Base-by-base conservation (phyloP, 2,113 vertebrate genomes). In the Muntiacus muntjak region DNA sequence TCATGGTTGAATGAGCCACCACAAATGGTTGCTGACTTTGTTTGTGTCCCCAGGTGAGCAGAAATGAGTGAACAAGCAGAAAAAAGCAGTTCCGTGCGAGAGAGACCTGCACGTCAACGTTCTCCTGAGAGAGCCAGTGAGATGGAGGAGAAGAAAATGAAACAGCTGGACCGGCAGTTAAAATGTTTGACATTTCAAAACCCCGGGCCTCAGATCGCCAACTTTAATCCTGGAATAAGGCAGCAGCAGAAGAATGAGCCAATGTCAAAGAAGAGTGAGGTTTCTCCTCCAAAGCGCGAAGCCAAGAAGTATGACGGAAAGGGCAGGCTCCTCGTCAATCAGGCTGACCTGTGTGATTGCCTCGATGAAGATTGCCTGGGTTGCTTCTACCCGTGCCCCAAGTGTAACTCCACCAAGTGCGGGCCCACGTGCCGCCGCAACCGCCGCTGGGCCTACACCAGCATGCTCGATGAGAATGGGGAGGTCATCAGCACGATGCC, bases 301-400 rank as follows among this genome's bases (percentile, higher is more conserved):
- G 94, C 28, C 33, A 28, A 60, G 96, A 99, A 99, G 91, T 99
- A 99, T 1, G 98, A 99, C 98, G 97, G 96, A 43, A 85, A 92
- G 0, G 99, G 99, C 57, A 97, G 83, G 74, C 97, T 99, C 1
- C 85, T 99, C 62, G 99, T 95, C 47, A 99, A 98, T 1, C 94
- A 95, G 0, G 25, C 64, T 0, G 99, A 99, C 89, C 97, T 99
- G 79, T 99, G 99, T 11, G 67, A 99, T 47, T 99, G 99, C 83
- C 96, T 99, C 17, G 99, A 99, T 55, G 81, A 97, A 40, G 98
- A 98, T 76, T 99, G 99, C 87, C 88, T 98, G 64, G 99, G 99
- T 83, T 99, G 99, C 94, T 99, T 99, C 98, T 99, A 99, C 94
- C 98, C 99, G 11, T 99, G 99, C 19, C 98, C 99, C 83, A 99